Evolutionary conservation across 1,140 invertebrate species (phyloP).

Genomic region (Macrobrachium nipponense): DNA sequence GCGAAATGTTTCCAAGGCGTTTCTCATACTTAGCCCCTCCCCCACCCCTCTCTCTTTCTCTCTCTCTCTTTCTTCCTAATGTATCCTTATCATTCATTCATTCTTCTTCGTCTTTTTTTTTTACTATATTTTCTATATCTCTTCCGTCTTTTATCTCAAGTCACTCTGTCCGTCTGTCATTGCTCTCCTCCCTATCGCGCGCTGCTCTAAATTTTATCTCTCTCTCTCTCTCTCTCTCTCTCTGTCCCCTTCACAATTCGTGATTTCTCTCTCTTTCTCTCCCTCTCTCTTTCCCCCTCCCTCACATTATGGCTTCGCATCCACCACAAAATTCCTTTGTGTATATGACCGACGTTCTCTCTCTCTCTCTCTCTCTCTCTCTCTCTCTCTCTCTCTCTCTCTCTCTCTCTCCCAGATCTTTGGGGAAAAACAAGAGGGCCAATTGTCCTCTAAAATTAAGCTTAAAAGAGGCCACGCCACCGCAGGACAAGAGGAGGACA

Average conservation of each 20-base stretch:
- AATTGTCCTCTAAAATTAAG: too few relatives aligned
- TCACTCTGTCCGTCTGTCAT: too few relatives aligned
- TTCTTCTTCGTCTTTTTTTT: too few relatives aligned
- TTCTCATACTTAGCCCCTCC: neutral
- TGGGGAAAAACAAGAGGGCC: too few relatives aligned
- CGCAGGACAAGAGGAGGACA: too few relatives aligned
- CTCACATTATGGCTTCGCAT: neutral
- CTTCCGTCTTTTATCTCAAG: neutral
- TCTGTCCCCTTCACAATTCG: neutral
- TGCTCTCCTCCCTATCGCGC: neutral
- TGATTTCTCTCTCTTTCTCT: neutral
- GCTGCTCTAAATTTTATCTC: too few relatives aligned
- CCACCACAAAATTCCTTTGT: neutral
- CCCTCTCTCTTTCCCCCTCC: neutral
- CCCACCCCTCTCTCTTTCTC: constrained; percentile 6
- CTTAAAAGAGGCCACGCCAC: too few relatives aligned
- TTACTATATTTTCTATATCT: neutral
- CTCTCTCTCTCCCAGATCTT: too few relatives aligned
- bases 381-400: too few relatives aligned
- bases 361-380: neutral
- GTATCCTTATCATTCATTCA: neutral
- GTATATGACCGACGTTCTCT: neutral
- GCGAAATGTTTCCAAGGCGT: neutral
- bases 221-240: neutral
- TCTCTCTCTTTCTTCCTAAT: neutral